phyloP scores from a whole-genome alignment of 2,113 vertebrate species.

The Anser brachyrhynchus region DNA sequence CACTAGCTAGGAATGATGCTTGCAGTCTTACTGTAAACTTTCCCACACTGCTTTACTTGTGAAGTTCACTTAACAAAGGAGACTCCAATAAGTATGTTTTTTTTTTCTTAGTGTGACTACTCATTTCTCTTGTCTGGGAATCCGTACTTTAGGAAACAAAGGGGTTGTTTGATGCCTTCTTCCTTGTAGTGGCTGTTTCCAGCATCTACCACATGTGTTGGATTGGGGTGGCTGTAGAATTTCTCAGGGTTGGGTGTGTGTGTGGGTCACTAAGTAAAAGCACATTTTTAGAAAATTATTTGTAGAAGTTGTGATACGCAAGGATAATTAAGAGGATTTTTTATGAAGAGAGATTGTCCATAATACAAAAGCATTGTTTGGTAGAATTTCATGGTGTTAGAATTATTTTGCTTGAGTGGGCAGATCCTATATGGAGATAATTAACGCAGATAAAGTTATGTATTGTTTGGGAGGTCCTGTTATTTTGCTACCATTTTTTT shows the following conservation, averaged over 20 bases:
- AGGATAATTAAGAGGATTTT: neutral
- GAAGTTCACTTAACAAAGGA: neutral
- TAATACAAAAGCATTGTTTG: neutral
- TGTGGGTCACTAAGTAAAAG: neutral
- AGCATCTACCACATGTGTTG: neutral
- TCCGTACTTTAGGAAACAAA: neutral
- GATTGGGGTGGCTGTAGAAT: neutral
- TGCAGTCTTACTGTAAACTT: constrained; percentile 48
- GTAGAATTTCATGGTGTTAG: neutral
- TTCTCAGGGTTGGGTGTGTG: neutral
- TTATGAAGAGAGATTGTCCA: neutral
- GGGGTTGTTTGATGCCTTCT: neutral
- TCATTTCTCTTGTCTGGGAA: constrained; percentile 15
- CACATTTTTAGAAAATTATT: neutral
- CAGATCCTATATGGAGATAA: neutral
- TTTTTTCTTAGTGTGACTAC: neutral
- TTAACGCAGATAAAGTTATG: neutral
- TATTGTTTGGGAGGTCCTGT: neutral
- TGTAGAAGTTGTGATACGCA: neutral
- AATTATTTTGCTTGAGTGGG: neutral
- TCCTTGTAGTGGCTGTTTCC: neutral
- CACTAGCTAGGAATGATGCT: neutral
- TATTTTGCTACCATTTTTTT: neutral
- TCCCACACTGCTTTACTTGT: constrained; percentile 49
- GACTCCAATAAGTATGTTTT: neutral